Conservation (phyloP, 2,113 vertebrate genomes). For the Psilopsiagon aurifrons region DNA sequence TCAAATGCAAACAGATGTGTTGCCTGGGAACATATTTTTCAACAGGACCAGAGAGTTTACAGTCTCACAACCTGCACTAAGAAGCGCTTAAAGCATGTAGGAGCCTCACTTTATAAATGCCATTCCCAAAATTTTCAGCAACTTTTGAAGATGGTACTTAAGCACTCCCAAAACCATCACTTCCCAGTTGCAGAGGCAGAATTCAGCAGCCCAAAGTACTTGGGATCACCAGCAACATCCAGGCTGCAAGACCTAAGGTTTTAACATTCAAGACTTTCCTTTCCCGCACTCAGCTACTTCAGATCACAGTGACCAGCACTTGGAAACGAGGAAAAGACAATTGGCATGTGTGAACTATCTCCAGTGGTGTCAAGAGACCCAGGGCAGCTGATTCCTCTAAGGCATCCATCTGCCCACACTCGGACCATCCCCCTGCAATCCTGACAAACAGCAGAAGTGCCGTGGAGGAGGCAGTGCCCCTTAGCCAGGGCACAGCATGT, state of each 20-base stretch:
- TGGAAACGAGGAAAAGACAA: not conserved
- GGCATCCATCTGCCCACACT: not conserved
- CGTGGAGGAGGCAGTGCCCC: not conserved
- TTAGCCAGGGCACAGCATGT: rapidly evolving
- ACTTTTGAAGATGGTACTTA: not conserved
- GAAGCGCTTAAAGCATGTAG: not conserved
- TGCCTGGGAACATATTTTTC: not conserved
- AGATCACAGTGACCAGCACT: not conserved
- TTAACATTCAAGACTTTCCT: not conserved
- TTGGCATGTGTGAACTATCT: not conserved
- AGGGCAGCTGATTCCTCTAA: not conserved
- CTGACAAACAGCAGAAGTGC: rapidly evolving
- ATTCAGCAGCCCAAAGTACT: not conserved
- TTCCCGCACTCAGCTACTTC: not conserved
- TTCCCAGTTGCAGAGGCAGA: not conserved
- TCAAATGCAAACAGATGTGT: not conserved
- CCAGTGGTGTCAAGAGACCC: not conserved
- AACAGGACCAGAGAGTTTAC: not conserved
- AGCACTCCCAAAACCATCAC: not conserved
- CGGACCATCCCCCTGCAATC: not conserved
- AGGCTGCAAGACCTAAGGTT: not conserved
- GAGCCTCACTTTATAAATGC: not conserved
- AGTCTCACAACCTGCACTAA: rapidly evolving
- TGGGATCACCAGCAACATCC: not conserved
- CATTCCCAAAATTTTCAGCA: not conserved